These are phyloP conservation scores for Nipponia nippon DNA, from an alignment of 2,113 vertebrate genomes.

Conservation along the genomic window DNA sequence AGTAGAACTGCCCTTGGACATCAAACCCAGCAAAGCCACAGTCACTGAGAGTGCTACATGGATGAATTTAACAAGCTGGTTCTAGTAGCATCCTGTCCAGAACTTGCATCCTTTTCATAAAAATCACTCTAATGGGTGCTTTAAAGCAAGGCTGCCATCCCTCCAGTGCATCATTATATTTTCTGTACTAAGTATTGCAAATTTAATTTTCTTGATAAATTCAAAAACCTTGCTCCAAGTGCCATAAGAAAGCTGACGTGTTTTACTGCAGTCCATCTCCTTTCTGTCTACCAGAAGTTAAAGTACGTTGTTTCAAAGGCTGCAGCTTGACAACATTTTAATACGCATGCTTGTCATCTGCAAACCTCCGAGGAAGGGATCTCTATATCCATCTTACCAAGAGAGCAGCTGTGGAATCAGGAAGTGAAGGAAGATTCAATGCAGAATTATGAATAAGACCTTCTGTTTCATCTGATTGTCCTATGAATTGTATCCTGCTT, in stretches of 20 bases:
- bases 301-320: not conserved
- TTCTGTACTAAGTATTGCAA: not conserved
- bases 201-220: not conserved
- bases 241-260: rapidly evolving
- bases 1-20: not conserved
- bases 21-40: not conserved
- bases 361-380: not conserved
- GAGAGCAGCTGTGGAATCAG: not conserved
- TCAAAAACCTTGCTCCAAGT: not conserved
- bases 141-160: not conserved
- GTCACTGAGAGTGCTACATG: not conserved
- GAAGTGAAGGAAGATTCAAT: not conserved
- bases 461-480: not conserved
- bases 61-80: not conserved
- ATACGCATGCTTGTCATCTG: not conserved
- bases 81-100: not conserved
- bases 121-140: not conserved
- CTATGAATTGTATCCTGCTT: not conserved
- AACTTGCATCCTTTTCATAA: not conserved
- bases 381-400: not conserved
- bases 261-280: not conserved
- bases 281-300: not conserved
- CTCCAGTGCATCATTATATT: not conserved
- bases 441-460: not conserved
- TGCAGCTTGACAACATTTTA: not conserved